phyloP scores from a whole-genome alignment of 2,888 invertebrate species.

The Cerceris ruficornis region DNA sequence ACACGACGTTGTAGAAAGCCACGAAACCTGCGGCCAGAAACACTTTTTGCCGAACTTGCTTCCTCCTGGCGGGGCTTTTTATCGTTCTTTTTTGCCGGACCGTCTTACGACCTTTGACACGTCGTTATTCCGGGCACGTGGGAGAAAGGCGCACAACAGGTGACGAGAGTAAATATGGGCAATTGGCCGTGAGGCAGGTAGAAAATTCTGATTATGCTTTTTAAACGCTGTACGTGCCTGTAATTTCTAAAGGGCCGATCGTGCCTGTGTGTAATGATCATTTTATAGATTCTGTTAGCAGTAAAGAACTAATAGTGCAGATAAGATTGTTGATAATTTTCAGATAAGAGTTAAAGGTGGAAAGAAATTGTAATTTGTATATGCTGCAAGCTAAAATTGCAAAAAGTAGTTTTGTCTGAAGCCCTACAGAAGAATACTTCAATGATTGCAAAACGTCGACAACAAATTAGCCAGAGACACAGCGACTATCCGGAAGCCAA shows the following conservation, averaged over 20 bases:
- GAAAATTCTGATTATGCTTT: not conserved
- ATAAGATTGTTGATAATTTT: no score
- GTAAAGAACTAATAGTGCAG: no score
- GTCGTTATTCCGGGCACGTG: slow-evolving; percentile 37
- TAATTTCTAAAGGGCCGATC: not conserved
- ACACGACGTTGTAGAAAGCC: not conserved
- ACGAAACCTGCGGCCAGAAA: not conserved
- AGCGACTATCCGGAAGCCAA: no score
- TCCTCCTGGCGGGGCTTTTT: not conserved
- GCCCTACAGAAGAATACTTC: no score
- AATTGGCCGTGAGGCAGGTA: slow-evolving; percentile 27
- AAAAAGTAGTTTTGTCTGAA: no score
- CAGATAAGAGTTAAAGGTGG: no score
- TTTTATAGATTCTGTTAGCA: no score
- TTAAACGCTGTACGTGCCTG: not conserved
- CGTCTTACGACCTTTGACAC: not conserved
- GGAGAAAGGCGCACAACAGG: slow-evolving; percentile 44
- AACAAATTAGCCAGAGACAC: no score
- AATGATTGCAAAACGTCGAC: no score
- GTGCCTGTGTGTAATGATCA: no score
- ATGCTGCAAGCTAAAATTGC: no score
- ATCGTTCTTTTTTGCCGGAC: not conserved
- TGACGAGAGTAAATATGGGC: slow-evolving; percentile 39
- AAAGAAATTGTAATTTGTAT: no score
- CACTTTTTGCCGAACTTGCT: not conserved